Conservation (phyloP, 2,888 invertebrate genomes). For the Heliconius hortense region DNA sequence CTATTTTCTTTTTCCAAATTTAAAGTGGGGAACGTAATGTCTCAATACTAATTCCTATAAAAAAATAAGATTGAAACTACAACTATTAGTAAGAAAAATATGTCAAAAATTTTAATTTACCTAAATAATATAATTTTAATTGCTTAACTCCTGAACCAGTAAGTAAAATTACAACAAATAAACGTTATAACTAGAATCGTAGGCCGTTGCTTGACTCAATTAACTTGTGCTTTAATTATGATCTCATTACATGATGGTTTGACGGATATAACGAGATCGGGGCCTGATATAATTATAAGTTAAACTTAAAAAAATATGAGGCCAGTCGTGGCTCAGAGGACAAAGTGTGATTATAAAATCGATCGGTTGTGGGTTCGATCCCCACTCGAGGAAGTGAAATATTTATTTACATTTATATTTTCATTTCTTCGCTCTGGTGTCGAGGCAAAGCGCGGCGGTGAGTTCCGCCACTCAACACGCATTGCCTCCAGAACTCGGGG, state of each 20-base stretch:
- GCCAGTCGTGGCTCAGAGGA: too few relatives aligned
- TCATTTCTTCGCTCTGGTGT: too few relatives aligned
- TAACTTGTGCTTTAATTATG: slow-evolving; percentile 9
- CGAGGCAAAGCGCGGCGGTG: too few relatives aligned
- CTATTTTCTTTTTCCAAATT: not conserved
- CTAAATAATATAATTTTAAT: not conserved
- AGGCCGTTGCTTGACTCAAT: not conserved
- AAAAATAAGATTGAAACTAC: not conserved
- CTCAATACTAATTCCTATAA: not conserved
- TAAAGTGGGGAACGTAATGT: not conserved
- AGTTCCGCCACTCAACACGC: too few relatives aligned
- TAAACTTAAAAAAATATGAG: not conserved
- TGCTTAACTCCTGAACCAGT: not conserved
- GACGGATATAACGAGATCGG: not conserved
- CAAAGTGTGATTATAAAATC: too few relatives aligned
- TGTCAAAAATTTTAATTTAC: not conserved
- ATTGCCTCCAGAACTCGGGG: too few relatives aligned
- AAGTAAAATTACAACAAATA: not conserved
- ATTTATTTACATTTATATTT: too few relatives aligned
- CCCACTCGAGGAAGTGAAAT: too few relatives aligned
- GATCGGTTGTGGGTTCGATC: too few relatives aligned
- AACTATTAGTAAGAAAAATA: not conserved
- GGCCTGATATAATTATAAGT: not conserved
- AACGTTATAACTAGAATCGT: not conserved
- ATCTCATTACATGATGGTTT: not conserved